Evolutionary conservation across 2,888 invertebrate genomes (phyloP).

Genomic region (Orthosia cruda): DNA sequence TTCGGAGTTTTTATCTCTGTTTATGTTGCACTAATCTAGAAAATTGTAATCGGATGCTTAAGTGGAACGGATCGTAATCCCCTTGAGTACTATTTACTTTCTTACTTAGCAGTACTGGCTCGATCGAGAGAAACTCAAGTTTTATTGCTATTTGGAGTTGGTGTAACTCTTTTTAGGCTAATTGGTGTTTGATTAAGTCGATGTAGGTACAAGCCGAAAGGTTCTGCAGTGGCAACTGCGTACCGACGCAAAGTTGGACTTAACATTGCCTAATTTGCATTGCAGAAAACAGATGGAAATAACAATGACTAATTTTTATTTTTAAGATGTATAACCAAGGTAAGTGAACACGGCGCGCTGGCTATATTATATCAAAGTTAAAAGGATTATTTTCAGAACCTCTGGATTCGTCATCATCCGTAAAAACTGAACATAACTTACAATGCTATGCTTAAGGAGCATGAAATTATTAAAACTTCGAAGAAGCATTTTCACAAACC

Average conservation of each 20-base stretch:
- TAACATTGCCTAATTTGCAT: no score
- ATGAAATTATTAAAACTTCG: no score
- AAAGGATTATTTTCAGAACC: no score
- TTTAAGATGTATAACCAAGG: no score
- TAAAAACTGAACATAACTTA: neutral
- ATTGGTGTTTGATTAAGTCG: neutral
- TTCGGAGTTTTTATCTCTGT: slow-evolving; percentile 74
- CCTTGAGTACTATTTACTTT: slow-evolving; percentile 43
- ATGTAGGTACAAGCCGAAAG: neutral
- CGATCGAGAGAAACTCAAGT: slow-evolving; percentile 21
- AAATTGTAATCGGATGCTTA: slow-evolving; percentile 68
- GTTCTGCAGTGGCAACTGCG: no score
- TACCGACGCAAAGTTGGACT: no score
- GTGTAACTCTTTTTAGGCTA: neutral
- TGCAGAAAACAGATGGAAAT: no score
- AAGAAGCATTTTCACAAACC: neutral
- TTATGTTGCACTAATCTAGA: slow-evolving; percentile 73
- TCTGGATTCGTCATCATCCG: neutral
- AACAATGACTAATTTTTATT: no score
- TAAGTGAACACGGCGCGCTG: no score
- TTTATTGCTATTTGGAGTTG: slow-evolving; percentile 25
- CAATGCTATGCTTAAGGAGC: neutral
- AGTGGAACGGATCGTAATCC: slow-evolving; percentile 53
- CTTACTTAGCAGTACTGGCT: slow-evolving; percentile 27
- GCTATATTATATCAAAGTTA: no score